These are phyloP conservation scores for Pipa parva DNA, from an alignment of 2,113 vertebrate genomes.

Conservation along the genomic window DNA sequence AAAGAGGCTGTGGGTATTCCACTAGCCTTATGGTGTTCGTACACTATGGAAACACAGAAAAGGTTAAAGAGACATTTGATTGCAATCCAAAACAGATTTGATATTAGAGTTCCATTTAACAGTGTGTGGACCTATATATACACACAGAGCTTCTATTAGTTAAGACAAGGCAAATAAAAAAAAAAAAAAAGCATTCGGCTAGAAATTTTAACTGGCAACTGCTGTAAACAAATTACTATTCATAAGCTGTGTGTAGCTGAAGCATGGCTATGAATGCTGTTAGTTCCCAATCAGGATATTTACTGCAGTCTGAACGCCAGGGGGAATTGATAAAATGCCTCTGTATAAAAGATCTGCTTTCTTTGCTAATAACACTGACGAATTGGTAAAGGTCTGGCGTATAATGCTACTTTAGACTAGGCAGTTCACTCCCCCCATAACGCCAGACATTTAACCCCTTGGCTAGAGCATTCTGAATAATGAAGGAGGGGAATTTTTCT, in stretches of 20 bases:
- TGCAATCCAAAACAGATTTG: not conserved
- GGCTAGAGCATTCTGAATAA: not conserved
- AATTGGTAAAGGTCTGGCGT: constrained; percentile 35
- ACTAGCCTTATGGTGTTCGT: not conserved
- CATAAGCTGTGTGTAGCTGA: constrained; percentile 40
- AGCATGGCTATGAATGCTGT: constrained; percentile 35
- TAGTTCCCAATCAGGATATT: constrained; percentile 33
- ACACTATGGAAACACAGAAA: not conserved
- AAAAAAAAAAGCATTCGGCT: constrained; percentile 28
- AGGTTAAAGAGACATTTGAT: not conserved
- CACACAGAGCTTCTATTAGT: constrained; percentile 35
- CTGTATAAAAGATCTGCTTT: constrained; percentile 40
- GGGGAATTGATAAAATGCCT: constrained; percentile 41
- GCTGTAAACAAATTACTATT: constrained; percentile 43
- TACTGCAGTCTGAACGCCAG: constrained; percentile 20
- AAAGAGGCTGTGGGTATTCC: no score
- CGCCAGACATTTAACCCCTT: constrained; percentile 37
- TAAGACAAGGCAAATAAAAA: constrained; percentile 39
- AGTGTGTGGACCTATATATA: not conserved
- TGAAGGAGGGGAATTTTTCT: not conserved
- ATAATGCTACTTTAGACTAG: constrained; percentile 37
- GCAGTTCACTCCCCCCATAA: constrained; percentile 30
- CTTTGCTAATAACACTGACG: constrained; percentile 39
- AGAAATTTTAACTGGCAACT: constrained; percentile 37
- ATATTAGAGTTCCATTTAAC: not conserved